Evolutionary conservation across 2,888 invertebrate genomes (phyloP).

Genomic region (Diploptera punctata): DNA sequence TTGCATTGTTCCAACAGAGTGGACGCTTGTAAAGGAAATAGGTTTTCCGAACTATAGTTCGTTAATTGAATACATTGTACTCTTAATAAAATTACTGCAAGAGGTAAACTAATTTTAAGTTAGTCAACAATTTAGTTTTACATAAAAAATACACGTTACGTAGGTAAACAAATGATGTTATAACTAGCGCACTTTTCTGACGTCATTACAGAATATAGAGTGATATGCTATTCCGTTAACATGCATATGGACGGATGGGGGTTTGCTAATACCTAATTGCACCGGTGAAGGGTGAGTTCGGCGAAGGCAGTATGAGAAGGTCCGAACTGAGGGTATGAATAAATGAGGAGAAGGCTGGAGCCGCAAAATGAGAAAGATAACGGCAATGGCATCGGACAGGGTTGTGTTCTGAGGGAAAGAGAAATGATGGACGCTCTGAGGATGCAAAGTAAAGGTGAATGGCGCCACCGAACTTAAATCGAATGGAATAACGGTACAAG

Average conservation of each 20-base stretch:
- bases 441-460: constrained; percentile 30
- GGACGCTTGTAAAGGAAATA: too few relatives aligned
- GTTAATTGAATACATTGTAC: too few relatives aligned
- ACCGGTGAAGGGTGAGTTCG: constrained; percentile 7
- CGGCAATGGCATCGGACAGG: constrained; percentile 30
- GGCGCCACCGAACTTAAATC: background rate
- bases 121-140: too few relatives aligned
- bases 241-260: background rate
- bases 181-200: too few relatives aligned
- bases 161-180: too few relatives aligned
- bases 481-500: background rate
- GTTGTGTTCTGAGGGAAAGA: constrained; percentile 28
- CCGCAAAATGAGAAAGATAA: constrained; percentile 29
- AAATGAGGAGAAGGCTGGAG: constrained; percentile 16
- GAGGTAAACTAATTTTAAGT: too few relatives aligned
- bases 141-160: too few relatives aligned
- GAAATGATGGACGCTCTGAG: constrained; percentile 29
- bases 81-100: too few relatives aligned
- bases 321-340: constrained; percentile 26
- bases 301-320: background rate
- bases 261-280: constrained; percentile 20
- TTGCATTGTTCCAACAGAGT: too few relatives aligned
- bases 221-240: background rate
- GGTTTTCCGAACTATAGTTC: too few relatives aligned
- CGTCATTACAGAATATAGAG: too few relatives aligned